Evolutionary conservation across 2,113 vertebrate species (phyloP).

Genomic region (Centropus bengalensis): DNA sequence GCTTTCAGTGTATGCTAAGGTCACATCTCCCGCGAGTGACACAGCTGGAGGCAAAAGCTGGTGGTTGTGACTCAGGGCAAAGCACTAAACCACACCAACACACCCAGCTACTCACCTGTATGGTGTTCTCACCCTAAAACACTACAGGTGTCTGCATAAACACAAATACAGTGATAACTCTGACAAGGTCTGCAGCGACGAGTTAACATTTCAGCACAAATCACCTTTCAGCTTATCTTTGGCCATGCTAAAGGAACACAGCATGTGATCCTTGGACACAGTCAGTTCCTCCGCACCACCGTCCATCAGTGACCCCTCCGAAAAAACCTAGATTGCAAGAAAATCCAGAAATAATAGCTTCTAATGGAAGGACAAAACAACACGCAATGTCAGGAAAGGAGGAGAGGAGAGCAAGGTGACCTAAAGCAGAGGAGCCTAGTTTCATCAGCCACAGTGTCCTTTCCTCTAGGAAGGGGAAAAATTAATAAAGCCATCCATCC

Average conservation of each 20-base stretch:
- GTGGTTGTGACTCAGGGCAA: not conserved
- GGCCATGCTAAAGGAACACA: not conserved
- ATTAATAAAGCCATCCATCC: not conserved
- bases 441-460: not conserved
- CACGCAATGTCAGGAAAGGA: not conserved
- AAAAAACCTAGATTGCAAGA: no score
- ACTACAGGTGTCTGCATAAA: not conserved
- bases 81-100: not conserved
- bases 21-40: not conserved
- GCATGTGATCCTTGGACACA: not conserved
- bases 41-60: not conserved
- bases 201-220: not conserved
- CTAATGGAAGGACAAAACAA: not conserved
- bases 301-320: not conserved
- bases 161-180: not conserved
- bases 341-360: not conserved
- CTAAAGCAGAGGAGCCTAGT: not conserved
- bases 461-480: not conserved
- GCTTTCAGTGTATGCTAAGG: conserved; percentile 19
- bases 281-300: accelerated
- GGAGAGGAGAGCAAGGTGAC: not conserved
- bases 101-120: not conserved
- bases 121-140: not conserved
- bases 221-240: not conserved
- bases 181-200: not conserved